Evolutionary conservation across 2,113 vertebrate species (phyloP).

Genomic region (Nesogale talazaci): DNA sequence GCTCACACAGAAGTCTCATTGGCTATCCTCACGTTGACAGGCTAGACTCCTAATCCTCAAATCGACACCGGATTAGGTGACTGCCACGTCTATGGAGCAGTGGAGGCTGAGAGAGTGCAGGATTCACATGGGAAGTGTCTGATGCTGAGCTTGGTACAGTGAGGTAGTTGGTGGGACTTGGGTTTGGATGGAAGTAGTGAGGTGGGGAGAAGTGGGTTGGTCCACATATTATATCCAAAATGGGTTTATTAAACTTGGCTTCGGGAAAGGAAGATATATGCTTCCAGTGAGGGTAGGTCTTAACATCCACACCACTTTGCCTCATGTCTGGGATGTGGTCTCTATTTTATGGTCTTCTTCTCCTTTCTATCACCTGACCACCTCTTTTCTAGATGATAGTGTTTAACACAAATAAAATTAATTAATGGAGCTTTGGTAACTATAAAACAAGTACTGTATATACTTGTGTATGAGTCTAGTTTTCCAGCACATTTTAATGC

Average conservation of each 20-base stretch:
- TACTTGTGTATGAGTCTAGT: too few species aligned
- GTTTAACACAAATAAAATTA: slow-evolving; percentile 14
- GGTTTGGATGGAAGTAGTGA: background rate
- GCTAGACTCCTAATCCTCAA: too few species aligned
- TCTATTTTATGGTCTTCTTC: background rate
- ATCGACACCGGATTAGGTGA: too few species aligned
- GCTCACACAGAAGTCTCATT: too few species aligned
- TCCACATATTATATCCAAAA: background rate
- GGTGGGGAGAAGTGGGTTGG: background rate
- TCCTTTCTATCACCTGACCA: background rate
- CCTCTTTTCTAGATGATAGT: background rate
- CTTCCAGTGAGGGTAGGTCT: background rate
- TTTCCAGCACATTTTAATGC: too few species aligned
- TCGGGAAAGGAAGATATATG: background rate
- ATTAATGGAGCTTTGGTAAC: slow-evolving; percentile 59
- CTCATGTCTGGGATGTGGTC: background rate
- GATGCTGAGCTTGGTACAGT: background rate
- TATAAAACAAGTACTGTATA: slow-evolving; percentile 48
- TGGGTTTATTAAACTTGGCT: background rate
- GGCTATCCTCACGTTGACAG: too few species aligned
- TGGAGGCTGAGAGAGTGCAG: background rate
- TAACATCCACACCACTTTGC: background rate
- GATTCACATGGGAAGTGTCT: background rate
- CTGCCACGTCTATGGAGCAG: background rate
- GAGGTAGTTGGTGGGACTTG: background rate